These are phyloP conservation scores for Erythrocercus mccallii DNA, from an alignment of 2,113 vertebrate species.

Conservation along the genomic window DNA sequence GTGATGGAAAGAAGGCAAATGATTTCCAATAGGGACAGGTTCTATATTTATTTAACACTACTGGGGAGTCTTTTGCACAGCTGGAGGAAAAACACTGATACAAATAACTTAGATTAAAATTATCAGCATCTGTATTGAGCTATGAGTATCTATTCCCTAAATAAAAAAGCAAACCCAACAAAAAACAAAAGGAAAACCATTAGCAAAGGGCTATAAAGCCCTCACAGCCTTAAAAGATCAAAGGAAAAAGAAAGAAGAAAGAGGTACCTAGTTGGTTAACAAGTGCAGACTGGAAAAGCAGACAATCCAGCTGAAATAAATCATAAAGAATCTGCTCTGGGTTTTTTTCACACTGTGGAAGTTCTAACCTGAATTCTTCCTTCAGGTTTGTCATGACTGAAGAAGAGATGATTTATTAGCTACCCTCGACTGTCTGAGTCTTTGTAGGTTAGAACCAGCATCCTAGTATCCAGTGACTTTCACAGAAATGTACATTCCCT, in stretches of 20 bases:
- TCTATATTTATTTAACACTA: not conserved
- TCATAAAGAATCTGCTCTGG: not conserved
- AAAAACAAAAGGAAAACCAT: not conserved
- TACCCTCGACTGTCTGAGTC: not conserved
- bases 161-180: not conserved
- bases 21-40: not conserved
- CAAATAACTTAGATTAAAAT: not conserved
- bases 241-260: not conserved
- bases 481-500: not conserved
- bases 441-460: not conserved
- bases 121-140: not conserved
- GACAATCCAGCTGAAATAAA: not conserved
- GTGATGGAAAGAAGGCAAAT: not conserved
- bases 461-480: not conserved
- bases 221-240: not conserved
- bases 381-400: not conserved
- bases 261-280: not conserved
- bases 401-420: not conserved
- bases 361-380: not conserved
- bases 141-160: not conserved
- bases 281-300: not conserved
- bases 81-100: not conserved
- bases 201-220: not conserved
- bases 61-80: not conserved
- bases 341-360: not conserved